These are phyloP conservation scores for Chrysodeixis includens DNA, from an alignment of 2,888 invertebrate species.

Conservation along the genomic window DNA sequence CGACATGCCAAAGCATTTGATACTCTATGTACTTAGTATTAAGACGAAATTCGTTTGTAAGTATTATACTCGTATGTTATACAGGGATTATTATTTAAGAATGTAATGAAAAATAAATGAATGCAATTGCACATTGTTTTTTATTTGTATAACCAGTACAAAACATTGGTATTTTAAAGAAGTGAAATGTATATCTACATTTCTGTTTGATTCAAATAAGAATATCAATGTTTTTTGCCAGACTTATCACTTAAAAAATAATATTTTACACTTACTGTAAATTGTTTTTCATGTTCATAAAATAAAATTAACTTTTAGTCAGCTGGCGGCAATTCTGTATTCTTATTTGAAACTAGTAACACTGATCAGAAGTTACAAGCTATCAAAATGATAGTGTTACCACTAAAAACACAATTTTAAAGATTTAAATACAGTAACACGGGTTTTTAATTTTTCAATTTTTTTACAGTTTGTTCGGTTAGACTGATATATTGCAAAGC, in stretches of 20 bases:
- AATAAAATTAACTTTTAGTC: too few relatives aligned
- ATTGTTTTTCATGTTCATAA: too few relatives aligned
- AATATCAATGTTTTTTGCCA: neutral
- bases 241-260: too few relatives aligned
- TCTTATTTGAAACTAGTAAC: neutral
- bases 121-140: slow-evolving; percentile 28
- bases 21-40: slow-evolving; percentile 63
- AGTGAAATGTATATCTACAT: too few relatives aligned
- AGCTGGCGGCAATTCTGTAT: neutral
- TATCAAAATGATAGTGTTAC: neutral
- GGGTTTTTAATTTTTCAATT: neutral
- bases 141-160: slow-evolving; percentile 25
- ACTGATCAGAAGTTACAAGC: neutral
- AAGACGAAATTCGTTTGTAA: slow-evolving; percentile 58
- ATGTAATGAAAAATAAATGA: slow-evolving; percentile 58
- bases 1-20: slow-evolving; percentile 75
- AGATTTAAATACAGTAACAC: neutral
- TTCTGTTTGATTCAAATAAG: slow-evolving; percentile 5
- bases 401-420: neutral
- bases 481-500: neutral
- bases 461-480: too few relatives aligned
- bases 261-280: too few relatives aligned
- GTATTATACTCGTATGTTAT: slow-evolving; percentile 61
- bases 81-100: slow-evolving; percentile 72
- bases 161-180: too few relatives aligned